These are phyloP conservation scores for Toxonevra muliebris DNA, from an alignment of 2,888 invertebrate genomes.

Conservation along the genomic window DNA sequence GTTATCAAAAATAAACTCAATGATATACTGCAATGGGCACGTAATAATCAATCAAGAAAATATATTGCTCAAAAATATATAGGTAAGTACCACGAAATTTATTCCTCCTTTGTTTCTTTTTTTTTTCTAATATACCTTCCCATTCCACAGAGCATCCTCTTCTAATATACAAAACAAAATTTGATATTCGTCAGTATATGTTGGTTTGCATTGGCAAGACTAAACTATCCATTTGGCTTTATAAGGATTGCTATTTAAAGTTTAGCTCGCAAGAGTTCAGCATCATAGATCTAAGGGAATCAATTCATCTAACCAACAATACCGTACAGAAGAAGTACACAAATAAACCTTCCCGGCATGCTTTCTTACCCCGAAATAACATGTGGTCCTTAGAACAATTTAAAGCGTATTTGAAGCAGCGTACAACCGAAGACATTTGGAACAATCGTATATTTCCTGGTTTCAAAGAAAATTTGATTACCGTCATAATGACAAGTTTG, in stretches of 20 bases:
- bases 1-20: conserved; percentile 78
- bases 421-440: conserved; percentile 69
- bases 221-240: conserved; percentile 86
- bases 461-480: conserved; percentile 83
- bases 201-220: conserved; percentile 75
- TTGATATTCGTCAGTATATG: conserved; percentile 92
- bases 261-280: conserved; percentile 87
- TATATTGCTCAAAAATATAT: conserved; percentile 92
- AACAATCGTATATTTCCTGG: conserved; percentile 81
- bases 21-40: conserved; percentile 74
- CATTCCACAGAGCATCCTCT: conserved; percentile 77
- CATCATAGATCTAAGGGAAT: conserved; percentile 81
- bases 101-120: no score
- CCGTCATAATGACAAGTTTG: conserved; percentile 81
- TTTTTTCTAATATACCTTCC: conserved; percentile 41
- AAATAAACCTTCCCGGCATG: conserved; percentile 66
- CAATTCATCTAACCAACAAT: conserved; percentile 88
- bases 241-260: conserved; percentile 83
- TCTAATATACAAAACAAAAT: conserved; percentile 85
- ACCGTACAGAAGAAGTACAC: conserved; percentile 83
- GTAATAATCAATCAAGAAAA: conserved; percentile 69
- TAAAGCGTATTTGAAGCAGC: conserved; percentile 69
- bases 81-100: conserved; percentile 69
- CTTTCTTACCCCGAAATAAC: conserved; percentile 76
- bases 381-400: conserved; percentile 87